A percentile compares a stretch with the other conserved stretches of the same genome.
Conservation (phyloP, 2,113 vertebrate species). For the Microtus ochrogaster region DNA sequence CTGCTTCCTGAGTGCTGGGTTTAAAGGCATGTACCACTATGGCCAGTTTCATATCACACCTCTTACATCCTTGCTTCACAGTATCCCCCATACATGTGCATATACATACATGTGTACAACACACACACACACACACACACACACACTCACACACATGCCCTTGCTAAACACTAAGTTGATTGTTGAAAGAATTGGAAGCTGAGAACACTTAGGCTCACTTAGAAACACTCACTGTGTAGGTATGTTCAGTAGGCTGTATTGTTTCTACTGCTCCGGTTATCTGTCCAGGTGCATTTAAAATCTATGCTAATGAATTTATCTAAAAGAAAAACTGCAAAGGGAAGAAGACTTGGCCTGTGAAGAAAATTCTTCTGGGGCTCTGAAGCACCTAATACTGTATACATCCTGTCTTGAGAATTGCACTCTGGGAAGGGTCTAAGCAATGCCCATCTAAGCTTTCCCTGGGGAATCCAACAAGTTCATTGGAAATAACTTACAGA, state of each 20-base stretch:
- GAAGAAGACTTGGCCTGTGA: background rate
- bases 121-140: background rate
- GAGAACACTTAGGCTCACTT: background rate
- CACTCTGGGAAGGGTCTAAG: background rate
- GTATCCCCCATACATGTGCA: background rate
- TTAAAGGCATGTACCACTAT: background rate
- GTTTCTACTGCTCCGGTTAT: background rate
- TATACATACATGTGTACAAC: background rate
- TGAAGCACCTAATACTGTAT: background rate
- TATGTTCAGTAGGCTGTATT: background rate
- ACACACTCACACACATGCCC: background rate
- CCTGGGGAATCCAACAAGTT: background rate
- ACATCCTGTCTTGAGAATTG: background rate
- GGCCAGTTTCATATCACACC: background rate
- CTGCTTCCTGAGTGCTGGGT: background rate
- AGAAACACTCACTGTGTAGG: background rate
- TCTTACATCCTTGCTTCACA: background rate
- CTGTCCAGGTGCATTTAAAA: conserved; percentile 6
- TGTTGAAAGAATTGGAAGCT: background rate
- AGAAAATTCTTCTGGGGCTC: background rate
- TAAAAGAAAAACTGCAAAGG: background rate
- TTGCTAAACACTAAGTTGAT: conserved; percentile 17
- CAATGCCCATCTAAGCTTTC: background rate
- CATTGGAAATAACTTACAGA: no score
- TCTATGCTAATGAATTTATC: background rate